Evolutionary conservation across 2,113 vertebrate genomes (phyloP), one percentile per base, ranked within the genome.

Genomic region (Chelonoidis abingdonii): DNA sequence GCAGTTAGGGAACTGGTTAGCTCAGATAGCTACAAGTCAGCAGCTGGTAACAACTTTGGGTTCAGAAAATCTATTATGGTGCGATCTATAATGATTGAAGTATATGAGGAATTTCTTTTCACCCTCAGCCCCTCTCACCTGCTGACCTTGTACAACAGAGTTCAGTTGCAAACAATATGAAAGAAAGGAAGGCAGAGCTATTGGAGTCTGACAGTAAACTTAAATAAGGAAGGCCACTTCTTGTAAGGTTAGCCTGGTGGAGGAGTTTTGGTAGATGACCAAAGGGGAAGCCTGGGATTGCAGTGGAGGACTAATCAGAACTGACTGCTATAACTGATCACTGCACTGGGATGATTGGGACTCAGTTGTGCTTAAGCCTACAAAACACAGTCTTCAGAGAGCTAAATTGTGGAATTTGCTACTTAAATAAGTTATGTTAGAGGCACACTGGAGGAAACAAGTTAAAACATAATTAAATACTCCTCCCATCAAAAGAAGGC

Each of bases 391-490:
- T 1, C 22, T 57, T 1, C 17, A 6, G 19, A 19, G 27, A 1
- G 0, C 56, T 1, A 0, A 41, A 5, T 65, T 84, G 54, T 14
- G 84, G 49, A 76, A 89, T 44, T 38, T 79, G 1, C 27, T 31
- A 0, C 0, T 86, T 87, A 65, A 24, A 89, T 65, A 4, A 57
- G 72, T 41, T 0, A 0, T 0, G 0, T 1, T 2, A 21, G 0
- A 38, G 44, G 47, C 0, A 1, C 0, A 5, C 11, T 13, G 44
- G 76, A 59, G 86, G 84, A 56, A 89, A 80, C 57, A 76, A 31
- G 85, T 80, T 17, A 56, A 10, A 0, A 49, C 0, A 38, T 6
- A 84, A 93, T 85, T 8, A 27, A 85, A 79, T 93, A 92, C 29
- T 11, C 57, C 57, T 62, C 41, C 41, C 88, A 5, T 2, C 21